Conservation (phyloP, 2,888 invertebrate genomes). For the Agrochola litura region DNA sequence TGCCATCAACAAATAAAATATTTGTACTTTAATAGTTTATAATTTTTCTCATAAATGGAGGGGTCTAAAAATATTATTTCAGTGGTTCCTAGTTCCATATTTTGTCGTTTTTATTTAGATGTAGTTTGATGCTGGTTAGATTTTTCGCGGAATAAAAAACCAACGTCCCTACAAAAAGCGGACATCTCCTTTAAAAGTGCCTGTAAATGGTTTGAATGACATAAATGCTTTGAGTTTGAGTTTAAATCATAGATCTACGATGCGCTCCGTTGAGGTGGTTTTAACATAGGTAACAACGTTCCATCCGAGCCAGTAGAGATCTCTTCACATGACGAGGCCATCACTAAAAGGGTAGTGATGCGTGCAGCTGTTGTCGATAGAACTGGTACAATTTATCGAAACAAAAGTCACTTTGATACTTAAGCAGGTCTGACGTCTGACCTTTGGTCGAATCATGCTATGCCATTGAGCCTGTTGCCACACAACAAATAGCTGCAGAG, state of each 20-base stretch:
- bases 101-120: too few relatives aligned
- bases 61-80: too few relatives aligned
- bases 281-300: slow-evolving; percentile 48
- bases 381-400: background rate
- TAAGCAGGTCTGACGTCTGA: background rate
- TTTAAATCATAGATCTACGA: slow-evolving; percentile 19
- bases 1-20: too few relatives aligned
- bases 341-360: slow-evolving; percentile 38
- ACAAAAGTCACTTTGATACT: background rate
- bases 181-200: too few relatives aligned
- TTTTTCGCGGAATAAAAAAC: too few relatives aligned
- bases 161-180: too few relatives aligned
- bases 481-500: background rate
- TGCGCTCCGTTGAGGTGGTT: slow-evolving; percentile 31
- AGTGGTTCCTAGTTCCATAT: too few relatives aligned
- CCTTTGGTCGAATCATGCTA: background rate
- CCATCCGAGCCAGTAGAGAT: slow-evolving; percentile 32
- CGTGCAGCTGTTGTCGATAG: slow-evolving; percentile 14
- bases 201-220: too few relatives aligned
- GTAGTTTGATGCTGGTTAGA: too few relatives aligned
- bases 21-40: too few relatives aligned
- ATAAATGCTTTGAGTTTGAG: too few relatives aligned
- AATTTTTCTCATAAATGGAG: too few relatives aligned
- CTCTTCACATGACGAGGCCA: slow-evolving; percentile 48
- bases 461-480: background rate